These are phyloP conservation scores for Harpagifer antarcticus DNA, from an alignment of 2,797 vertebrate species.

Conservation along the genomic window DNA sequence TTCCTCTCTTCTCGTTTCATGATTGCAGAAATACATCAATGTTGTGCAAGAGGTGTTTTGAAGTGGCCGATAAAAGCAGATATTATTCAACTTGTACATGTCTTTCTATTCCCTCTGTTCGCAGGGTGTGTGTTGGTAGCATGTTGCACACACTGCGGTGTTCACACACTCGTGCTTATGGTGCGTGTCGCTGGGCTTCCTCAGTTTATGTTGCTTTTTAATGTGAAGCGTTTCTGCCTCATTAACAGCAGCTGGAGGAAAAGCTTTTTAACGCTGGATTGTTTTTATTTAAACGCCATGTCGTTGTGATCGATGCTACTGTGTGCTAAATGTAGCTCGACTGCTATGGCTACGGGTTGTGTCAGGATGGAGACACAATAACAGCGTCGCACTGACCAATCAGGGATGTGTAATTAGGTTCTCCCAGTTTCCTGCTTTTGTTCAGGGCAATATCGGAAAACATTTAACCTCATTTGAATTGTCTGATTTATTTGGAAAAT, in stretches of 20 bases:
- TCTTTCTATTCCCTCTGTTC: neutral
- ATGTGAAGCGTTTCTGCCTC: constrained; percentile 44
- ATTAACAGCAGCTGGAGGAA: constrained; percentile 24
- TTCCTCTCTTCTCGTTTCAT: neutral
- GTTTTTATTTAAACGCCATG: constrained; percentile 30
- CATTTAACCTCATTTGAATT: constrained; percentile 11
- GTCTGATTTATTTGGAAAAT: constrained; percentile 12
- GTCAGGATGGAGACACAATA: constrained; percentile 48
- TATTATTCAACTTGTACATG: neutral
- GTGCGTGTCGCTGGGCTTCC: constrained; percentile 5
- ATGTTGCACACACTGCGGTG: neutral
- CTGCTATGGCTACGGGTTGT: constrained; percentile 23
- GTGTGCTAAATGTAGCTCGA: constrained; percentile 26
- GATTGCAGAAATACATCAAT: neutral
- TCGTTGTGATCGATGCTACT: constrained; percentile 42
- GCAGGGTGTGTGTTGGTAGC: neutral
- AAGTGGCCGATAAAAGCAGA: neutral
- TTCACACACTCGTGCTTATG: constrained; percentile 20
- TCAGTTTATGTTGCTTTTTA: constrained; percentile 28
- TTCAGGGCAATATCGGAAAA: neutral
- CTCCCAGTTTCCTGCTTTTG: constrained; percentile 20
- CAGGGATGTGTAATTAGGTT: constrained; percentile 23
- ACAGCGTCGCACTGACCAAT: neutral
- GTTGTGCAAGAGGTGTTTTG: neutral
- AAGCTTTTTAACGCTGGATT: constrained; percentile 34